Evolutionary conservation across 1,140 invertebrate genomes (phyloP).

Genomic region (Kradibia gibbosae): DNA sequence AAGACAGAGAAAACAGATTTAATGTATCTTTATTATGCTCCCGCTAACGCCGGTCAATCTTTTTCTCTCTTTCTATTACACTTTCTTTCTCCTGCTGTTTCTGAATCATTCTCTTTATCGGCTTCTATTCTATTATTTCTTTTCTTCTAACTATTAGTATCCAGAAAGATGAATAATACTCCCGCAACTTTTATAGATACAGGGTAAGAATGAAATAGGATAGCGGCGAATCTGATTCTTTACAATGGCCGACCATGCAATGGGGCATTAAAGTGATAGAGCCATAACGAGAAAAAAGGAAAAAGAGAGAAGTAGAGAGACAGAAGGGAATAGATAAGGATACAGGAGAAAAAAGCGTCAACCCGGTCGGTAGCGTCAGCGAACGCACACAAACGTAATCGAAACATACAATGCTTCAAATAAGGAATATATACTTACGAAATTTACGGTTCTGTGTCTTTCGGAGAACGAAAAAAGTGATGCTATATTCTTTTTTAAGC

Average conservation of each 20-base stretch:
- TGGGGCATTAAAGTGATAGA: background rate
- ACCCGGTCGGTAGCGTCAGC: background rate
- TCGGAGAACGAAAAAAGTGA: background rate
- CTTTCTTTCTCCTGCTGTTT: background rate
- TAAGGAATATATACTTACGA: background rate
- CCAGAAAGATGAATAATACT: background rate
- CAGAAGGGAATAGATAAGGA: background rate
- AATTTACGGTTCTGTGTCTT: background rate
- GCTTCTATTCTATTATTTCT: background rate
- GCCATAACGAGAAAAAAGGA: background rate
- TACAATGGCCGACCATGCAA: constrained; percentile 17
- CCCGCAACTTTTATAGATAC: background rate
- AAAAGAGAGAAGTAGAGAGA: background rate
- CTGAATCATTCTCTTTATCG: background rate
- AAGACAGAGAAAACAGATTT: no score
- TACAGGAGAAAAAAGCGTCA: background rate
- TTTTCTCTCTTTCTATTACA: background rate
- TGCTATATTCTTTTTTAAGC: background rate
- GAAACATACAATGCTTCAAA: background rate
- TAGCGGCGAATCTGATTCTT: background rate
- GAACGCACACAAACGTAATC: background rate
- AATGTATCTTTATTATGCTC: background rate
- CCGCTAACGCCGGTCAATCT: background rate
- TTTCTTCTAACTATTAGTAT: background rate
- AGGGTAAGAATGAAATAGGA: background rate